Conservation (phyloP, 2,888 invertebrate species). For the Trypoxylon attenuatum region DNA sequence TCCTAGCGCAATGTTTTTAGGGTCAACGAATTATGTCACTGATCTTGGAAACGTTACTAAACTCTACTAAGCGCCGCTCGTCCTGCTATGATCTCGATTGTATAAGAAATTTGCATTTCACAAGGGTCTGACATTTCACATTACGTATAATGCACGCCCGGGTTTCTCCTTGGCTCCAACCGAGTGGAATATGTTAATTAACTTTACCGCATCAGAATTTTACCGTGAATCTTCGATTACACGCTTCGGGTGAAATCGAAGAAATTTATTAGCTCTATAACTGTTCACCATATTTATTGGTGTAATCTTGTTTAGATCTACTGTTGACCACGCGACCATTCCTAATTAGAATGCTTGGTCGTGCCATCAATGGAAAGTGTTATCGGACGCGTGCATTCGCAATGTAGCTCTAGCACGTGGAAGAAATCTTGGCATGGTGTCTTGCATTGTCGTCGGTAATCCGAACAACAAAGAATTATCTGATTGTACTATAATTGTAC, state of each 20-base stretch:
- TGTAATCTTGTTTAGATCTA: no score
- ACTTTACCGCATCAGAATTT: not conserved
- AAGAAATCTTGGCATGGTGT: not conserved
- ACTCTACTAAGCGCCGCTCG: not conserved
- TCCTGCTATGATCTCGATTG: not conserved
- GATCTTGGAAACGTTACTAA: not conserved
- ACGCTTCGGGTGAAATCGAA: conserved; percentile 5
- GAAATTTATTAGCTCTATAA: not conserved
- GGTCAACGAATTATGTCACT: conserved; percentile 17
- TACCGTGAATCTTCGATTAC: not conserved
- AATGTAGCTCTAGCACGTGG: not conserved
- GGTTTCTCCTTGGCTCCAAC: conserved; percentile 20
- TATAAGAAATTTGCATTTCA: conserved; percentile 4
- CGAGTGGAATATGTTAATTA: not conserved
- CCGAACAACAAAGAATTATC: no score
- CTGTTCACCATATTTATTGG: not conserved
- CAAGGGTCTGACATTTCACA: not conserved
- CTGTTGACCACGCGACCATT: not conserved
- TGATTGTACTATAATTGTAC: no score
- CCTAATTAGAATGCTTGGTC: not conserved
- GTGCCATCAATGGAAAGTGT: not conserved
- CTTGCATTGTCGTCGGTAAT: no score
- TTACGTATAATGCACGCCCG: not conserved
- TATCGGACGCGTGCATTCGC: not conserved
- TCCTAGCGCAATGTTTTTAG: not conserved